Base-by-base conservation (phyloP, 2,113 vertebrate genomes). In the Xiphophorus maculatus region DNA sequence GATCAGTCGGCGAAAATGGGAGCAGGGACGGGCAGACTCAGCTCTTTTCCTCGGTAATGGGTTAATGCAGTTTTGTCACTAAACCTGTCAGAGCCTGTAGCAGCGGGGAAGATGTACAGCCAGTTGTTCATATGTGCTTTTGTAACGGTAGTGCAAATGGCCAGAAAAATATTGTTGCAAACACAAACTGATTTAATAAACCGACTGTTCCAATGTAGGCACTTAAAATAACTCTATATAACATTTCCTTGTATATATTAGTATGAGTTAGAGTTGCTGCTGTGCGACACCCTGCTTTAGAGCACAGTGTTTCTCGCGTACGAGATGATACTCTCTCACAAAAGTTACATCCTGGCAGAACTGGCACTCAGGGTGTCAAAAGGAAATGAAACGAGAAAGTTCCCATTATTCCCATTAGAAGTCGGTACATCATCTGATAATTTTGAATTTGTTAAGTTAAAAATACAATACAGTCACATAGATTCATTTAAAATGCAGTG, bases 11-110 rank as follows among this genome's bases (percentile, higher is more conserved):
- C 63, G 73, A 83, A 88, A 86, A 84, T 71, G 58, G 66, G 58
- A 58, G 69, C 0, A 42, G 65, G 69, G 77, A 84, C 83, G 71
- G 79, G 73, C 77, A 66, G 82, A 87, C 82, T 80, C 77, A 51
- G 70, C 88, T 82, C 66, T 86, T 76, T 89, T 83, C 72, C 60
- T 76, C 74, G 66, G 78, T 17, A 74, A 69, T 84, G 75, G 64
- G 74, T 85, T 90, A 85, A 93, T 90, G 90, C 84, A 88, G 87
- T 83, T 80, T 77, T 79, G 76, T 81, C 77, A 86, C 85, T 89
- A 87, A 89, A 90, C 79, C 90, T 91, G 91, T 90, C 89, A 86
- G 81, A 66, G 70, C 44, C 72, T 79, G 76, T 70, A 84, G 86
- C 83, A 80, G 84, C 64, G 12, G 69, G 70, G 77, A 76, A 88